Percentiles rank a stretch among this genome's conserved stretches.
These are phyloP conservation scores for Pomacea maculata DNA, from an alignment of 1,140 invertebrate species.

Conservation along the genomic window DNA sequence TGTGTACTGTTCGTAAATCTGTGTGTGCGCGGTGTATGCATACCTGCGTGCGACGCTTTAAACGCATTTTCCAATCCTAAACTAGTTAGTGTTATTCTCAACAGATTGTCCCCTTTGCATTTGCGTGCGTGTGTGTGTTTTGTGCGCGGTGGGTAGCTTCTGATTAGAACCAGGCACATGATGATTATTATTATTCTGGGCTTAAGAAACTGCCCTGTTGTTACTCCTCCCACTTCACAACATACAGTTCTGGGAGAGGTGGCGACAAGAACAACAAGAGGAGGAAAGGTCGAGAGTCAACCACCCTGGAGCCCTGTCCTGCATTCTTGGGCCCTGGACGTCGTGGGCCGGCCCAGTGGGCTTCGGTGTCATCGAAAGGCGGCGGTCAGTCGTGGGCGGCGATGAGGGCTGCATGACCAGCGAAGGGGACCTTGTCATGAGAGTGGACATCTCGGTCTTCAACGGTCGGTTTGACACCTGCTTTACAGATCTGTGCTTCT, in stretches of 20 bases:
- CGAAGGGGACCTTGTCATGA: conserved; percentile 8
- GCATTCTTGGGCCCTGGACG: conserved; percentile 18
- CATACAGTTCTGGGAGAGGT: too few species aligned
- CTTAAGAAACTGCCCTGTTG: too few species aligned
- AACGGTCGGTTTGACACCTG: neutral
- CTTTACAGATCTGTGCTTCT: too few species aligned
- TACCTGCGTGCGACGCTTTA: too few species aligned
- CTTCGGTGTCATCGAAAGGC: conserved; percentile 20
- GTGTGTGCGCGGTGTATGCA: neutral
- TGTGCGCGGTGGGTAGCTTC: neutral
- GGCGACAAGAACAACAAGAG: too few species aligned
- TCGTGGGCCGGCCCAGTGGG: conserved; percentile 13
- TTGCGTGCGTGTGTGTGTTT: neutral
- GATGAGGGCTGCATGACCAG: neutral
- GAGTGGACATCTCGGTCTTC: conserved; percentile 11
- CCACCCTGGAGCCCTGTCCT: neutral
- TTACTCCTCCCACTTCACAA: too few species aligned
- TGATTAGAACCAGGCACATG: neutral
- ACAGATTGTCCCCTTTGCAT: neutral
- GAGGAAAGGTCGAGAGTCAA: too few species aligned
- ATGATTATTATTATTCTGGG: neutral
- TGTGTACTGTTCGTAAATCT: neutral
- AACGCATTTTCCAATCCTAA: too few species aligned
- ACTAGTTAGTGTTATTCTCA: neutral
- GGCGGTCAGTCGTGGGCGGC: neutral